phyloP scores from a whole-genome alignment of 1,140 invertebrate species.

The Streblospio benedicti region DNA sequence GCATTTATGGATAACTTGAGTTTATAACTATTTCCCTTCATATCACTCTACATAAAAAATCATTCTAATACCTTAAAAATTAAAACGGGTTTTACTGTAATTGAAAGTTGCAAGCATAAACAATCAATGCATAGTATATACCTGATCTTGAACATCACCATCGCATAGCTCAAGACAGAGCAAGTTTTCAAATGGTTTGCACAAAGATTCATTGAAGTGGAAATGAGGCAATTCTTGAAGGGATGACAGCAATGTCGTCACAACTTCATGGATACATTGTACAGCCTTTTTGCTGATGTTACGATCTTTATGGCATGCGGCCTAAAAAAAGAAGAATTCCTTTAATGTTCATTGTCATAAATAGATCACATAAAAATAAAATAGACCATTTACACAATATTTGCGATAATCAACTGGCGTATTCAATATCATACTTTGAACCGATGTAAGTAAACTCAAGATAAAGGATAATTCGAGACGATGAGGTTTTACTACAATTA shows the following conservation, averaged over 20 bases:
- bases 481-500: neutral
- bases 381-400: no score
- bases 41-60: no score
- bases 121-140: no score
- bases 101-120: no score
- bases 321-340: constrained; percentile 50
- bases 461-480: neutral
- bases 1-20: no score
- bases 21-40: no score
- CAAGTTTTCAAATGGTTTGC: constrained; percentile 90
- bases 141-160: constrained; percentile 77
- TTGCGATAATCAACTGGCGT: no score
- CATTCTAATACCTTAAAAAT: no score
- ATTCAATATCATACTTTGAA: neutral
- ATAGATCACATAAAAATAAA: neutral
- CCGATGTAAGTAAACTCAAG: neutral
- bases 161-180: constrained; percentile 84
- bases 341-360: neutral
- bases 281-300: constrained; percentile 83
- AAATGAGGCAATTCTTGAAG: constrained; percentile 82
- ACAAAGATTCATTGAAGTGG: constrained; percentile 87
- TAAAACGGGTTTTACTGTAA: no score
- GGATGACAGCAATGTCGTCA: constrained; percentile 70
- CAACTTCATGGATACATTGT: constrained; percentile 84
- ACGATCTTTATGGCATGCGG: constrained; percentile 80